A percentile compares a stretch with the other conserved stretches of the same genome.
phyloP scores from a whole-genome alignment of 2,797 vertebrate species.

The Poliocrania exsul region DNA sequence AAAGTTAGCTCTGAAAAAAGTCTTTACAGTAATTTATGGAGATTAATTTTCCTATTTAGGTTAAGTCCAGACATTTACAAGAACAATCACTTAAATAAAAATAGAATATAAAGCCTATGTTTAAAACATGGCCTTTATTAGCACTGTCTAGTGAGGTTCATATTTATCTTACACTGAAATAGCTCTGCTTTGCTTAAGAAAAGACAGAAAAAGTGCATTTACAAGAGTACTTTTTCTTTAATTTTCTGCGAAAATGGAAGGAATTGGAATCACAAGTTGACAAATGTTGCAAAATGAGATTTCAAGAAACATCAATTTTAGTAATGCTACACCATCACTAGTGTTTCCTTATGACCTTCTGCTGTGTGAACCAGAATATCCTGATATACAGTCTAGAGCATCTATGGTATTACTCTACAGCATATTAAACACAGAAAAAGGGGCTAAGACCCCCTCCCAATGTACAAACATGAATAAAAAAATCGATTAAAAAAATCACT shows the following conservation, averaged over 20 bases:
- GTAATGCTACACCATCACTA: constrained; percentile 81
- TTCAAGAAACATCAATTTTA: constrained; percentile 79
- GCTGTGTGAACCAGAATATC: constrained; percentile 77
- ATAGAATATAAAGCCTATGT: constrained; percentile 82
- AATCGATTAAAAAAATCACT: constrained; percentile 94
- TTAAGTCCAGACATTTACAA: constrained; percentile 59
- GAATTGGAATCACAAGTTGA: constrained; percentile 83
- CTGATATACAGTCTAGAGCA: constrained; percentile 82
- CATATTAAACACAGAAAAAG: constrained; percentile 86
- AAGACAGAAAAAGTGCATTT: constrained; percentile 85
- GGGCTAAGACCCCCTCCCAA: constrained; percentile 74
- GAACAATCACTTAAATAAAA: constrained; percentile 72
- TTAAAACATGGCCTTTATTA: constrained; percentile 95
- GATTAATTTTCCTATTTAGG: constrained; percentile 58
- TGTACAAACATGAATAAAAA: constrained; percentile 95
- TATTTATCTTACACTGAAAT: constrained; percentile 88
- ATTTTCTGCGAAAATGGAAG: constrained; percentile 83
- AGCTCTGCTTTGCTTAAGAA: constrained; percentile 87
- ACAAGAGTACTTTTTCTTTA: constrained; percentile 86
- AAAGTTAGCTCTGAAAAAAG: constrained; percentile 44
- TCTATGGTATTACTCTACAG: constrained; percentile 84
- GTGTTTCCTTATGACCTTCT: constrained; percentile 73
- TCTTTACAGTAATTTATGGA: constrained; percentile 50
- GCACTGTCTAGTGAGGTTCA: constrained; percentile 81
- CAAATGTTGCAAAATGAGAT: constrained; percentile 80